phyloP scores from a whole-genome alignment of 1,140 invertebrate species.

The Scaptomyza hsui region DNA sequence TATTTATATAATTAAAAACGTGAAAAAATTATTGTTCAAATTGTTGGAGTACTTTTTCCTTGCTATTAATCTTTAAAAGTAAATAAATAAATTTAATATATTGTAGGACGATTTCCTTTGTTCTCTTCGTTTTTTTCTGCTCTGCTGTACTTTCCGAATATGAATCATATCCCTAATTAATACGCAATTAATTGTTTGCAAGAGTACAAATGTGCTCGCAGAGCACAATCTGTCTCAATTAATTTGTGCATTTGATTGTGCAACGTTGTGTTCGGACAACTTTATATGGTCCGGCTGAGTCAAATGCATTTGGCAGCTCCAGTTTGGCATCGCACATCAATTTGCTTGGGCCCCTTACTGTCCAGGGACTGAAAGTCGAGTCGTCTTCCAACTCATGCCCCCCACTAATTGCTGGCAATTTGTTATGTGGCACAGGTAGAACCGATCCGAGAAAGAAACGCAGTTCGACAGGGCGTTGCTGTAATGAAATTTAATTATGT shows the following conservation, averaged over 20 bases:
- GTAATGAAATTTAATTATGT: conserved; percentile 80
- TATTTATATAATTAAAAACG: too few species aligned
- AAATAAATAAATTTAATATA: too few species aligned
- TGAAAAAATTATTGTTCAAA: too few species aligned
- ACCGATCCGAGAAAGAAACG: conserved; percentile 1
- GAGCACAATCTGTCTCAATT: conserved; percentile 43
- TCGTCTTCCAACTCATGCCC: conserved; percentile 26
- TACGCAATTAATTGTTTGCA: not conserved
- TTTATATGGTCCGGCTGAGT: conserved; percentile 36
- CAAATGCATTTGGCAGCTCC: conserved; percentile 43
- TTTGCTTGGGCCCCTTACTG: conserved; percentile 28
- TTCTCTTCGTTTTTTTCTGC: too few species aligned
- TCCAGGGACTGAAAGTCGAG: conserved; percentile 9
- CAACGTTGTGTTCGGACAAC: conserved; percentile 22
- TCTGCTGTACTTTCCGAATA: too few species aligned
- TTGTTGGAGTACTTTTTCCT: too few species aligned
- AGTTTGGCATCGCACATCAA: conserved; percentile 46
- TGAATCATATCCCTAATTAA: not conserved
- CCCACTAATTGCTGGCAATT: conserved; percentile 73
- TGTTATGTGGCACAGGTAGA: conserved; percentile 57
- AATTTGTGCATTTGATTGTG: conserved; percentile 43
- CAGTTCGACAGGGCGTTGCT: conserved; percentile 53
- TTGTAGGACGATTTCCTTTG: too few species aligned
- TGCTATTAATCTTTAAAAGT: too few species aligned
- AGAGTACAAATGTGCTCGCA: not conserved